Evolutionary conservation across 2,888 invertebrate genomes (phyloP).

Genomic region (Sycophila texana): DNA sequence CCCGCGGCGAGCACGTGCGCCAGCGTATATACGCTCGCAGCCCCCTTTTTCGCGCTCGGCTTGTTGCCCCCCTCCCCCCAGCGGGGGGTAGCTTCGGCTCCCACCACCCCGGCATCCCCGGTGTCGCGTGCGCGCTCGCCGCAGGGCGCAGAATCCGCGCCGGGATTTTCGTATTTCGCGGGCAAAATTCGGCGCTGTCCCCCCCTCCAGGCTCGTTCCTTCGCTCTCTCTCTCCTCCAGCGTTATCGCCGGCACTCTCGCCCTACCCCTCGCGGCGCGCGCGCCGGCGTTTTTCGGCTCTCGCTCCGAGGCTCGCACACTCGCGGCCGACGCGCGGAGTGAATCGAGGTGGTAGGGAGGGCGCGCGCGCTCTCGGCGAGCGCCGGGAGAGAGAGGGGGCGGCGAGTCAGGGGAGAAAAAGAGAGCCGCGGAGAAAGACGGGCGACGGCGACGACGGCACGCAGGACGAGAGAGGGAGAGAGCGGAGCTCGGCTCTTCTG

Average conservation of each 20-base stretch:
- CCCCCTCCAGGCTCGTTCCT: constrained; percentile 32
- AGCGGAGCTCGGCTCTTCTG: constrained; percentile 22
- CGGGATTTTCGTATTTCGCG: constrained; percentile 56
- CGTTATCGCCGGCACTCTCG: neutral
- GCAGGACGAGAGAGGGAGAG: constrained; percentile 28
- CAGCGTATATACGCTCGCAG: constrained; percentile 4
- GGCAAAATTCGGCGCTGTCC: constrained; percentile 43
- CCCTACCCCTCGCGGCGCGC: constrained; percentile 15
- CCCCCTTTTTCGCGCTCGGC: constrained; percentile 20
- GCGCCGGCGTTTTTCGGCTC: constrained; percentile 31
- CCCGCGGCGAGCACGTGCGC: too few relatives aligned
- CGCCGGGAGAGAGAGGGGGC: constrained; percentile 10
- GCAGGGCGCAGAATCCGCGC: constrained; percentile 51
- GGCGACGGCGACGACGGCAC: constrained; percentile 35
- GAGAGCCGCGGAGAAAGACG: constrained; percentile 48
- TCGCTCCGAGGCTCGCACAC: constrained; percentile 24
- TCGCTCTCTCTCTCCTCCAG: constrained; percentile 47
- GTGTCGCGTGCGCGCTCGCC: constrained; percentile 25
- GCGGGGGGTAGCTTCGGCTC: neutral
- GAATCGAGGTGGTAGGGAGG: constrained; percentile 20
- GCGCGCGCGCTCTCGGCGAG: constrained; percentile 6
- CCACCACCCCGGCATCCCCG: constrained; percentile 19
- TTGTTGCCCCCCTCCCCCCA: constrained; percentile 3
- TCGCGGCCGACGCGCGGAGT: constrained; percentile 9
- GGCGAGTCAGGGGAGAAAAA: constrained; percentile 33